Conservation (phyloP, 2,113 vertebrate species). For the Loxodonta africana region DNA sequence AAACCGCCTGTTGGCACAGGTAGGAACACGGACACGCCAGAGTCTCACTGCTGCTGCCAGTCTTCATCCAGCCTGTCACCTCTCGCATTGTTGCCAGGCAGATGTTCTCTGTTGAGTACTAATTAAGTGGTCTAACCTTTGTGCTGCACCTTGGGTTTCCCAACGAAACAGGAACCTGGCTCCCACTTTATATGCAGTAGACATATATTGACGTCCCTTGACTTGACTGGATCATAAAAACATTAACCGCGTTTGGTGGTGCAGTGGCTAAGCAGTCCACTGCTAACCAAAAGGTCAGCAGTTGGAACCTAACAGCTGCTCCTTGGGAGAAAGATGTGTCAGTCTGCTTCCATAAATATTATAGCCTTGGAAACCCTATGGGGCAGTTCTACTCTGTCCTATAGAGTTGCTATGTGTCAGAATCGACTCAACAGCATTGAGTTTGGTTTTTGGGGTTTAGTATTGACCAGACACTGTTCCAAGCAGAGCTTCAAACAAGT, state of each 20-base stretch:
- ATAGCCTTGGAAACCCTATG: background rate
- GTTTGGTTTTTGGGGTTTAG: background rate
- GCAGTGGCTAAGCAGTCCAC: background rate
- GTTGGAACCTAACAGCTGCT: background rate
- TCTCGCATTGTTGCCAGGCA: background rate
- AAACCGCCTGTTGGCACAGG: constrained; percentile 12
- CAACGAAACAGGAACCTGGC: background rate
- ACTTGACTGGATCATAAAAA: background rate
- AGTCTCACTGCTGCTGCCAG: background rate
- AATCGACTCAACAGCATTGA: background rate
- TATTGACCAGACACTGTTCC: background rate
- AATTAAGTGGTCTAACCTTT: background rate
- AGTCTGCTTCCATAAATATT: background rate
- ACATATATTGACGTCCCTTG: background rate
- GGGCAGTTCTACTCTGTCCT: background rate
- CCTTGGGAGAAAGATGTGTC: background rate
- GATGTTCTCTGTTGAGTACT: background rate
- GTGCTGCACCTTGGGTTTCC: background rate
- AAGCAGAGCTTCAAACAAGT: too few species aligned
- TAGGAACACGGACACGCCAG: background rate
- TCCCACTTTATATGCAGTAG: background rate
- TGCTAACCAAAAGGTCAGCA: background rate
- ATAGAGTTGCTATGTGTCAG: background rate
- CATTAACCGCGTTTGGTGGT: background rate
- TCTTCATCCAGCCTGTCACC: background rate